Evolutionary conservation across 2,888 invertebrate genomes (phyloP), one percentile per base, ranked within the genome.

Genomic region (Clitarchus hookeri): DNA sequence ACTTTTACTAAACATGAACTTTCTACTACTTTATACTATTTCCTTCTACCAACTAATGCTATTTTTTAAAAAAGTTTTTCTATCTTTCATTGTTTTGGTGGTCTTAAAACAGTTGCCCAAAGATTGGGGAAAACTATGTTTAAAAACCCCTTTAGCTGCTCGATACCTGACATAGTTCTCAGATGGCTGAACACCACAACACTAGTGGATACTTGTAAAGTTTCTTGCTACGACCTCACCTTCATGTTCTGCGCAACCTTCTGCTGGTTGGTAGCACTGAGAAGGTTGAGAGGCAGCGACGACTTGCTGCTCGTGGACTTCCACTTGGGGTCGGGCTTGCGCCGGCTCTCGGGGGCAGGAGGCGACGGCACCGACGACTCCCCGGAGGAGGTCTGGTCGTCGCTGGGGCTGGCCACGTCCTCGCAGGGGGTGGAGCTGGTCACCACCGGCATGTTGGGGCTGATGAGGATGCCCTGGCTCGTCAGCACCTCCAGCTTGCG

Each of bases 401-500:
- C 53, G 36, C 36, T 79, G 82, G 82, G 82, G 27, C 44, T 53
- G 23, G 84, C 79, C n/a, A 44, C n/a, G 53, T 88, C 82, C n/a
- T 85, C 87, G 80, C 84, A 80, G 8, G 86, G 54, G 6, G 83
- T 27, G 23, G 84, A 65, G 23, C 85, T 83, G 27, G 88, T 85
- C 25, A 86, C 85, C 44, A 88, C 88, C n/a, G 88, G 88, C 87
- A 88, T 88, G 82, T 86, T 87, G 48, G 87, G 87, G 85, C 87
- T 87, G 84, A 87, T 86, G 85, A 95, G 91, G 84, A 96, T 92
- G 4, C 96, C 96, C 91, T 96, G 96, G 88, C 94, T 95, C 86
- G 96, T 95, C 80, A 98, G 92, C 84, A 96, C 93, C 90, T 98
- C 98, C 91, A 98, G 94, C 91, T 97, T 95, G 84, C 97, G 93